Conservation (phyloP, 2,888 invertebrate genomes). For the Clivina fossor region DNA sequence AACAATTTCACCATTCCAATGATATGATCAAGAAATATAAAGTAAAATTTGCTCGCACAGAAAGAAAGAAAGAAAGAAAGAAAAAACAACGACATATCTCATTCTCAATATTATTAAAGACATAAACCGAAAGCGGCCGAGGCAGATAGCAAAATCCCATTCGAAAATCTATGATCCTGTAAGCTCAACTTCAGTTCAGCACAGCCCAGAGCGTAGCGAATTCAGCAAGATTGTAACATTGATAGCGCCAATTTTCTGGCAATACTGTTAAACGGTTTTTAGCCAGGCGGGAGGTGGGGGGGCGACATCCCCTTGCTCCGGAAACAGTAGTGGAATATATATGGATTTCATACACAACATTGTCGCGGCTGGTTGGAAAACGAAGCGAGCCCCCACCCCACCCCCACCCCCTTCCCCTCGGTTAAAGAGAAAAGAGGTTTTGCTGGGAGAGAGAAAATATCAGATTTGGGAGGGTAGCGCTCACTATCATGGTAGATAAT, state of each 20-base stretch:
- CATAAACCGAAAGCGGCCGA: slow-evolving; percentile 24
- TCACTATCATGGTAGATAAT: slow-evolving; percentile 56
- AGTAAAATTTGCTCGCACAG: too few species aligned
- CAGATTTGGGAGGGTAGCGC: slow-evolving; percentile 38
- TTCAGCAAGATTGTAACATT: slow-evolving; percentile 33
- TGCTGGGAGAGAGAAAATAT: slow-evolving; percentile 46
- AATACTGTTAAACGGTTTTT: slow-evolving; percentile 30
- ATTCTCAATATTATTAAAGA: slow-evolving; percentile 21
- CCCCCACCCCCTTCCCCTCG: background rate
- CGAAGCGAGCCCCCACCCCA: background rate
- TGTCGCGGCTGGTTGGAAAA: slow-evolving; percentile 16
- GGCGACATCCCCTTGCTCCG: too few species aligned
- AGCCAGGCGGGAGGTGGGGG: background rate
- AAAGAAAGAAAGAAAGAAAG: background rate
- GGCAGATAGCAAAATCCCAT: slow-evolving; percentile 12
- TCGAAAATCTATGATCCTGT: slow-evolving; percentile 23
- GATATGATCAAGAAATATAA: too few species aligned
- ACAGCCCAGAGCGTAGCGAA: slow-evolving; percentile 14
- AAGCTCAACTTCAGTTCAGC: too few species aligned
- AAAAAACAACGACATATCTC: background rate
- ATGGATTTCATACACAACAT: slow-evolving; percentile 32
- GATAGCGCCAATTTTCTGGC: slow-evolving; percentile 30
- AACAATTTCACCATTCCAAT: too few species aligned
- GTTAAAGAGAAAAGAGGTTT: slow-evolving; percentile 46
- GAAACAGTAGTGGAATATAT: slow-evolving; percentile 7